phyloP scores from a whole-genome alignment of 30 jellyfish, hydroid and myxozoan genomes.

The Hydractinia echinata region DNA sequence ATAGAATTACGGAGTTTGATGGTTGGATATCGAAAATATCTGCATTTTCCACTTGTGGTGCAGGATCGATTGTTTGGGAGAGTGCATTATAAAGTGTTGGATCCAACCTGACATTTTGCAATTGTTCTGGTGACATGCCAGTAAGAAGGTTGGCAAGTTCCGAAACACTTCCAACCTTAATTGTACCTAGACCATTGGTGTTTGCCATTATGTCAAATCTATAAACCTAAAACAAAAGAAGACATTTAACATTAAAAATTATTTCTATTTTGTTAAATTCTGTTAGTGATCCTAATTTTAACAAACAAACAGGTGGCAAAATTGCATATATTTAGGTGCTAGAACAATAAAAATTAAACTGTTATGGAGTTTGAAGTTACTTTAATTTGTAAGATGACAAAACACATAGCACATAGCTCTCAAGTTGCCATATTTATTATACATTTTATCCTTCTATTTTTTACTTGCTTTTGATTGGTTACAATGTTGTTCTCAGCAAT shows the following conservation, averaged over 20 bases:
- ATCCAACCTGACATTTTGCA: slow-evolving; percentile 40
- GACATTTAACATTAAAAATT: not conserved
- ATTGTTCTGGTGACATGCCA: slow-evolving; percentile 35
- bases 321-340: too few relatives aligned
- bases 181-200: slow-evolving; percentile 24
- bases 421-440: too few relatives aligned
- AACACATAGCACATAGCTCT: too few relatives aligned
- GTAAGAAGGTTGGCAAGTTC: slow-evolving; percentile 41
- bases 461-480: too few relatives aligned
- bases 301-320: too few relatives aligned
- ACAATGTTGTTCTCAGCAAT: too few relatives aligned
- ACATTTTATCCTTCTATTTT: too few relatives aligned
- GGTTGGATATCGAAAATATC: not conserved
- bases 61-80: slow-evolving; percentile 39
- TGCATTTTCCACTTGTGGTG: slow-evolving; percentile 9
- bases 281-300: too few relatives aligned
- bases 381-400: too few relatives aligned
- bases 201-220: not conserved
- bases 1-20: not conserved
- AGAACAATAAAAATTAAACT: too few relatives aligned
- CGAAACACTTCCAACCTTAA: slow-evolving; percentile 39
- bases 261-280: too few relatives aligned
- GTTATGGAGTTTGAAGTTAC: too few relatives aligned
- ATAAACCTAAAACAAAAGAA: not conserved
- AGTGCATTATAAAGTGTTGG: slow-evolving; percentile 32